These are phyloP conservation scores for Tetragonisca angustula DNA, from an alignment of 2,888 invertebrate genomes.

Conservation along the genomic window DNA sequence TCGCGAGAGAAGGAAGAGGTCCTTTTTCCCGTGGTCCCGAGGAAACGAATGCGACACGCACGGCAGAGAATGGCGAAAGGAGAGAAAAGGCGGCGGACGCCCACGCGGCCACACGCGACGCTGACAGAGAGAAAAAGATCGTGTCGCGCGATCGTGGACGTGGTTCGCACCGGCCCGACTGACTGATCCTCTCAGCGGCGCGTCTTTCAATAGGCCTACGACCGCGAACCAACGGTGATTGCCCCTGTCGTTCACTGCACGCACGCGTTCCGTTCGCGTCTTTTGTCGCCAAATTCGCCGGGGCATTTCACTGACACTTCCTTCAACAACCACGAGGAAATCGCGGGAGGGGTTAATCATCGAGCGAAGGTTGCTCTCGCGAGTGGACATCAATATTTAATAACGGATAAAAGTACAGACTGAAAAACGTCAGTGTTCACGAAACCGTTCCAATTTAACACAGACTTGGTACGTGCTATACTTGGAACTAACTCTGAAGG, in stretches of 20 bases:
- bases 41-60: slow-evolving; percentile 6
- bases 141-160: slow-evolving; percentile 65
- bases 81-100: slow-evolving; percentile 11
- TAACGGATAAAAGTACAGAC: background rate
- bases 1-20: background rate
- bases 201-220: slow-evolving; percentile 75
- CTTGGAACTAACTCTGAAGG: background rate
- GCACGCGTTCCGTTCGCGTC: slow-evolving; percentile 38
- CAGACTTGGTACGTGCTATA: background rate
- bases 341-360: too few species aligned
- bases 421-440: background rate
- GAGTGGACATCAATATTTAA: background rate
- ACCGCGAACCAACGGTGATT: slow-evolving; percentile 74
- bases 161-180: slow-evolving; percentile 71
- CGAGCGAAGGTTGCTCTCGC: background rate
- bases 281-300: slow-evolving; percentile 53
- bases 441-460: background rate
- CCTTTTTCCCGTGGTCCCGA: background rate
- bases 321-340: background rate
- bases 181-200: slow-evolving; percentile 80
- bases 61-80: background rate
- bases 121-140: slow-evolving; percentile 69
- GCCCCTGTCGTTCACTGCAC: slow-evolving; percentile 69
- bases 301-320: background rate
- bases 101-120: slow-evolving; percentile 67